Evolutionary conservation across 2,888 invertebrate species (phyloP).

Genomic region (Poecilobothrus nobilitatus): DNA sequence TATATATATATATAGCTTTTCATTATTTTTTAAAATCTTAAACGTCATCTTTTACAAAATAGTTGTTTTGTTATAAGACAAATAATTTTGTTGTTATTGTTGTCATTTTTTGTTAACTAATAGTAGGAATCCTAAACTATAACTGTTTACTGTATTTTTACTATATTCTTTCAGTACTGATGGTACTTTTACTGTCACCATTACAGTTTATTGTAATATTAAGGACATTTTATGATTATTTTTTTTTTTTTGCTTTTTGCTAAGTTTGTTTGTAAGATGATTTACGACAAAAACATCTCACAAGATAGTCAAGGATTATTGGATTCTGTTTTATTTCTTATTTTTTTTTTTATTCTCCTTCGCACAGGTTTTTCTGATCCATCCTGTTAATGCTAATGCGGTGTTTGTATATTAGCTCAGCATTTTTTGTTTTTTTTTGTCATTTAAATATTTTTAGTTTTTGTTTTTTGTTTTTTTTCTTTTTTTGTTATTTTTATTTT

Average conservation of each 20-base stretch:
- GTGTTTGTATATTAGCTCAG: neutral
- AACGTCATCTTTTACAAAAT: too few species aligned
- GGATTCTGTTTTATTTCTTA: neutral
- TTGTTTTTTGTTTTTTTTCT: neutral
- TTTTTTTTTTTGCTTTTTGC: neutral
- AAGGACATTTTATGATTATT: neutral
- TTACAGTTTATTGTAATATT: neutral
- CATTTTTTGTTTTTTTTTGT: neutral
- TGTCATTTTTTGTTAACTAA: too few species aligned
- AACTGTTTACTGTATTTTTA: too few species aligned
- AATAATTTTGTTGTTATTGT: too few species aligned
- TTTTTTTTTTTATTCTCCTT: neutral
- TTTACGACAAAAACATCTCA: neutral
- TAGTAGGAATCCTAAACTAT: too few species aligned
- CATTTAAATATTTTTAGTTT: neutral
- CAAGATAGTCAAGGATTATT: neutral
- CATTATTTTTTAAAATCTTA: too few species aligned
- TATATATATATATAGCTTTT: too few species aligned
- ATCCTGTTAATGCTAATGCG: neutral
- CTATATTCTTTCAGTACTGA: too few species aligned
- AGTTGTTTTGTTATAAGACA: too few species aligned
- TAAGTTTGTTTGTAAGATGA: too few species aligned
- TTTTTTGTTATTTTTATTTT: too few species aligned
- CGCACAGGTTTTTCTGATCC: neutral
- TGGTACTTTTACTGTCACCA: too few species aligned